These are phyloP conservation scores for Gasteruption jaculator DNA, from an alignment of 2,888 invertebrate species.

Conservation along the genomic window DNA sequence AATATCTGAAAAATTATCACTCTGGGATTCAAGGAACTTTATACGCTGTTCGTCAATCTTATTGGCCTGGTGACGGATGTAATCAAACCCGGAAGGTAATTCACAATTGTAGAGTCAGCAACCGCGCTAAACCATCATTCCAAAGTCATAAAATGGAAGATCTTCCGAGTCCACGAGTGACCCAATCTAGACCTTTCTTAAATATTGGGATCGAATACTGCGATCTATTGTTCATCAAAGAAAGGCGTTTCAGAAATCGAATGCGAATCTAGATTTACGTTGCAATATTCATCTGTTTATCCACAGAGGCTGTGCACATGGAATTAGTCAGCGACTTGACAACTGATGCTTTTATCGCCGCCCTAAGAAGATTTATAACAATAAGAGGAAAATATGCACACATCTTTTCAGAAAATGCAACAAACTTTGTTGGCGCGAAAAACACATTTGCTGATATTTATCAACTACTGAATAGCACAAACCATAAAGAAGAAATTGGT, in stretches of 20 bases:
- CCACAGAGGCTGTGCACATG: not conserved
- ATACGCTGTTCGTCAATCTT: no score
- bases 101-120: no score
- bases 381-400: not conserved
- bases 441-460: not conserved
- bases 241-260: slow-evolving; percentile 16
- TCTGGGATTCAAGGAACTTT: no score
- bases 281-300: slow-evolving; percentile 30
- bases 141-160: no score
- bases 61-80: no score
- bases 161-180: no score
- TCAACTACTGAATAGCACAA: not conserved
- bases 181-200: slow-evolving; percentile 25
- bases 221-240: slow-evolving; percentile 27
- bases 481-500: not conserved
- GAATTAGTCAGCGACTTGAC: not conserved
- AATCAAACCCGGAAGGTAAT: no score
- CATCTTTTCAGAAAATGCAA: not conserved
- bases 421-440: slow-evolving; percentile 11
- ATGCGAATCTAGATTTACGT: slow-evolving; percentile 14
- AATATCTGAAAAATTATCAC: no score
- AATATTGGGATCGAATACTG: slow-evolving; percentile 30
- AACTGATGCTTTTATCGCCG: slow-evolving; percentile 3
- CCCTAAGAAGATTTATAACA: slow-evolving; percentile 5
- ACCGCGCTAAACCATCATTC: no score